Evolutionary conservation across 2,888 invertebrate genomes (phyloP).

Genomic region (Drosophila peninsularis): DNA sequence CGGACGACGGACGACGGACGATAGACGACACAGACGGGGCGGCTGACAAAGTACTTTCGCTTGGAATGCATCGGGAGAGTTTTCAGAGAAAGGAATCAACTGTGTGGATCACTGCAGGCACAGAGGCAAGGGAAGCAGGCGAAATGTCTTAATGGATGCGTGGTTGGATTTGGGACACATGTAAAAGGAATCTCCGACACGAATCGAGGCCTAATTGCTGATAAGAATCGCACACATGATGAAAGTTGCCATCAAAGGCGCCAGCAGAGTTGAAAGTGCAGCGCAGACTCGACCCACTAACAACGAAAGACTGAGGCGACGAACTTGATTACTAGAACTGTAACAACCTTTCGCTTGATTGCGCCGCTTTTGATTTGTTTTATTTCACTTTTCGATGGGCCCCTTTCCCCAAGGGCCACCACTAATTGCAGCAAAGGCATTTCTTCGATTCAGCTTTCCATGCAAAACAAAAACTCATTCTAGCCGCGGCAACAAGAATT

Average conservation of each 20-base stretch:
- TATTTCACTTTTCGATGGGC: slow-evolving; percentile 64
- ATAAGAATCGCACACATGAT: slow-evolving; percentile 59
- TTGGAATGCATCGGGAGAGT: slow-evolving; percentile 46
- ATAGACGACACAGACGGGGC: too few species aligned
- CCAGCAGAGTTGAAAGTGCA: slow-evolving; percentile 56
- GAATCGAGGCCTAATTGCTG: slow-evolving; percentile 56
- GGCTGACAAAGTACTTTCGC: slow-evolving; percentile 59
- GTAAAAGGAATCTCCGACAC: slow-evolving; percentile 33
- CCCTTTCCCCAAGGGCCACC: slow-evolving; percentile 30
- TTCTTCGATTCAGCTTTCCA: slow-evolving; percentile 59
- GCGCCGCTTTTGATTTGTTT: slow-evolving; percentile 57
- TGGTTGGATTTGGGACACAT: slow-evolving; percentile 16
- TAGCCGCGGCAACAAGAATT: slow-evolving; percentile 55
- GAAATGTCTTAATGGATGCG: slow-evolving; percentile 27
- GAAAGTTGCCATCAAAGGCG: slow-evolving; percentile 41
- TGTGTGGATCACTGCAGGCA: slow-evolving; percentile 19
- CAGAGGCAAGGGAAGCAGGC: slow-evolving; percentile 27
- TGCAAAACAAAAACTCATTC: slow-evolving; percentile 65
- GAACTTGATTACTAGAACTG: slow-evolving; percentile 50
- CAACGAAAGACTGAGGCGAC: slow-evolving; percentile 40
- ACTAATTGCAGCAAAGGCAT: slow-evolving; percentile 59
- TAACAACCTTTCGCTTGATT: slow-evolving; percentile 55
- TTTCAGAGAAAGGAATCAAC: slow-evolving; percentile 61
- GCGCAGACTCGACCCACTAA: slow-evolving; percentile 44
- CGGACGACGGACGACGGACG: neutral